Conservation (phyloP, 2,888 invertebrate species). For the Rhingia campestris region DNA sequence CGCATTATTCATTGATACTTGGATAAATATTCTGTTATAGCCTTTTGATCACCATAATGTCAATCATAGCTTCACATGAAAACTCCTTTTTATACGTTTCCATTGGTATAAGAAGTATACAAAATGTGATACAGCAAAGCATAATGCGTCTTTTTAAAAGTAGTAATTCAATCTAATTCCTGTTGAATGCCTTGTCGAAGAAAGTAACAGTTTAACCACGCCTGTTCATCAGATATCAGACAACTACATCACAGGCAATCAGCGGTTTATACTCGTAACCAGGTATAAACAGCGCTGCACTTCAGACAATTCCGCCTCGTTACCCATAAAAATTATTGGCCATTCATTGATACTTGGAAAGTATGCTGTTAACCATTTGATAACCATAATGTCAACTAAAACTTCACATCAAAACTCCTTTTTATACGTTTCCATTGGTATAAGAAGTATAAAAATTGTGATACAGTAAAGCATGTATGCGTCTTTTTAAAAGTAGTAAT, state of each 20-base stretch:
- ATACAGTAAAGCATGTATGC: not conserved
- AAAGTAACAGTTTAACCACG: not conserved
- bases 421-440: conserved; percentile 17
- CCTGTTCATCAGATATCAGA: not conserved
- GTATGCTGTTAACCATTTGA: too few relatives aligned
- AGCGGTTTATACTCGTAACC: conserved; percentile 15
- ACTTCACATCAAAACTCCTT: conserved; percentile 4
- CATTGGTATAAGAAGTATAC: conserved; percentile 2
- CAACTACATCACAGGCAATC: conserved; percentile 13
- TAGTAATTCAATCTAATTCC: not conserved
- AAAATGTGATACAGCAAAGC: conserved; percentile 9
- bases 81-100: conserved; percentile 18
- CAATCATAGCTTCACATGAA: not conserved
- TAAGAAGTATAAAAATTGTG: not conserved
- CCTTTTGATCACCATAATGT: too few relatives aligned
- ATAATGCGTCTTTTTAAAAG: not conserved
- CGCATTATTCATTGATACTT: too few relatives aligned
- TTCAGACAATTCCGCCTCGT: too few relatives aligned
- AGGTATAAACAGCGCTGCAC: conserved; percentile 25
- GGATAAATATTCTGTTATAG: too few relatives aligned
- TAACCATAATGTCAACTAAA: too few relatives aligned
- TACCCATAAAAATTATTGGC: too few relatives aligned
- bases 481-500: conserved; percentile 13
- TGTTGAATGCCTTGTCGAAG: conserved; percentile 18
- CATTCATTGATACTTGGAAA: too few relatives aligned